Evolutionary conservation across 2,113 vertebrate genomes (phyloP), one percentile per base, ranked within the genome.

Genomic region (Poeciliopsis prolifica): DNA sequence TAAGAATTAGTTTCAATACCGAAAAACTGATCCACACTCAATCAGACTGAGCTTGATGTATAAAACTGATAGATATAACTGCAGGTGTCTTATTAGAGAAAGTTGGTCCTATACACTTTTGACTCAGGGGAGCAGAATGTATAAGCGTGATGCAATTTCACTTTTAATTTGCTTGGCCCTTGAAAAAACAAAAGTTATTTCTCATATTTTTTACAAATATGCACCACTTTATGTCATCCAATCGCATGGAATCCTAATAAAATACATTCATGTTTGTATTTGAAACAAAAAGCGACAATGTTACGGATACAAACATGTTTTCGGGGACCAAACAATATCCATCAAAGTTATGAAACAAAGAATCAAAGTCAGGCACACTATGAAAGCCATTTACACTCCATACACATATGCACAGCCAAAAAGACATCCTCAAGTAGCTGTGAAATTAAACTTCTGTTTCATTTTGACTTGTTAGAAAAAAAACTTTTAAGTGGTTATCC

Each of bases 361-460:
- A 33, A 72, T 42, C 65, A 72, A 42, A 65, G 42, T 29, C 44
- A 65, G 31, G 29, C 15, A 42, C 13, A 72, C 65, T 86, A 63
- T 35, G 44, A 61, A 78, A 30, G 33, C 48, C 72, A 70, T 85
- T 83, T 67, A 73, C 70, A 65, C 70, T 74, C 54, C 40, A 61
- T 70, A 66, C 78, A 82, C 75, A 79, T 72, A 68, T 40, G 69
- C 72, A 63, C 60, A 31, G 68, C 75, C 82, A 77, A 22, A 86
- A 81, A 92, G 81, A 84, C 44, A 7, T 85, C 84, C 75, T 89
- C 87, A 91, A 90, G 86, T 81, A 91, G 81, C 90, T 92, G 88
- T 92, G 90, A 92, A 91, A 92, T 92, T 88, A 88, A 92, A 91
- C 78, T 84, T 89, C 78, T 72, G 77, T 83, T 85, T 80, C 68